Evolutionary conservation across 1,140 invertebrate genomes (phyloP), one percentile per base, ranked within the genome.

Genomic region (Campoletis sonorensis): DNA sequence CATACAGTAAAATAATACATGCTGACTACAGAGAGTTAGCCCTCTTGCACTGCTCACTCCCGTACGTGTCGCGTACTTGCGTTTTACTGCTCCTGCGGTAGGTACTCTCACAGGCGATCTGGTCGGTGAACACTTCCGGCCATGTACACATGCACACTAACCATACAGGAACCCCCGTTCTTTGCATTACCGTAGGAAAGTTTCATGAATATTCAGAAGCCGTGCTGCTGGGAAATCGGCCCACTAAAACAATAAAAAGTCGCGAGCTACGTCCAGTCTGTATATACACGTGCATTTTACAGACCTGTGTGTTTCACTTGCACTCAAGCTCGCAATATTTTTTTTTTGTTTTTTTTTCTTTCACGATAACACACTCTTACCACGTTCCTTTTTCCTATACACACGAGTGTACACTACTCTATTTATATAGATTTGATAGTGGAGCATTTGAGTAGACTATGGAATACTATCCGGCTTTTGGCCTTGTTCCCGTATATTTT

Each of bases 241-340:
- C 77, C 68, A 54, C 72, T 85, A 79, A 86, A 87, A 87, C 84
- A 87, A 86, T 87, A 86, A 88, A 87, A 89, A 85, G 68, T 80
- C 80, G 77, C 80, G 79, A 76, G 79, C 79, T 64, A 67, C 33
- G 77, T 78, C 82, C 73, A 33, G 27, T 70, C 58, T 30, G 75
- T 82, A 72, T 77, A 79, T 79, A 85, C 84, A 80, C 79, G 79
- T 75, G 61, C 30, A 77, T 77, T n/a, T n/a, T 77, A 77, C 51
- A 33, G 26, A 84, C 79, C 81, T 80, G 80, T 82, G 83, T 77
- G 68, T 77, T 61, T 54, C 73, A 64, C 73, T 77, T 64, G 27
- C 30, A 64, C 54, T 77, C 73, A 40, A 27, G 54, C 21, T 64
- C 27, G 10, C 30, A 18, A 5, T 30, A 15, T 27, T 58, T 27